Evolutionary conservation across 2,888 invertebrate genomes (phyloP).

Genomic region (Rambutsinella grinnellia): DNA sequence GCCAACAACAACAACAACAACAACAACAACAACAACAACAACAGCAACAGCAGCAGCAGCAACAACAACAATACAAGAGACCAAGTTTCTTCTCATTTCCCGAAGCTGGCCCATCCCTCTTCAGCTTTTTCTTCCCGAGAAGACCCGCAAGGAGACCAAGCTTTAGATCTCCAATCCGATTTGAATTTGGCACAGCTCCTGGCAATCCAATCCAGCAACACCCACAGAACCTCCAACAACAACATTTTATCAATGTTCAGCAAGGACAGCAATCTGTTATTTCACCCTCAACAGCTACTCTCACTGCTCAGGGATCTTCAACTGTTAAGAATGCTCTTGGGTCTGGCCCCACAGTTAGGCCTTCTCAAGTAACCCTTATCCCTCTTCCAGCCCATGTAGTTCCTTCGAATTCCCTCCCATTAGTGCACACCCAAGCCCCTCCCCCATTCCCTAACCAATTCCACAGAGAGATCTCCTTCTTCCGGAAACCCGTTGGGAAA

Average conservation of each 20-base stretch:
- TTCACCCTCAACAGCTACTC: conserved; percentile 23
- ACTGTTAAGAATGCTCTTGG: conserved; percentile 20
- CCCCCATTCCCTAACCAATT: conserved; percentile 28
- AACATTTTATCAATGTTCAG: conserved; percentile 32
- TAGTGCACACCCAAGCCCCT: conserved; percentile 9
- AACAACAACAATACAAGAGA: conserved; percentile 10
- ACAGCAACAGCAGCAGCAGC: conserved; percentile 9
- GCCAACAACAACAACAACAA: neutral
- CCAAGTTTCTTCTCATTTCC: conserved; percentile 41
- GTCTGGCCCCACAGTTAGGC: conserved; percentile 2
- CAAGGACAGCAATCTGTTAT: conserved; percentile 19
- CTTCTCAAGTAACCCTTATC: conserved; percentile 9
- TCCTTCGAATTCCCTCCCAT: neutral
- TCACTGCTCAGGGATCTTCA: conserved; percentile 1
- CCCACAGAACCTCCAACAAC: conserved; percentile 14
- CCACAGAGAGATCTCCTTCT: conserved; percentile 37
- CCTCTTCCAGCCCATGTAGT: neutral
- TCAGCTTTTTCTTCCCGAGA: conserved; percentile 42
- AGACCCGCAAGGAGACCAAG: conserved; percentile 28
- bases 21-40: conserved; percentile 2
- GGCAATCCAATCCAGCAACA: conserved; percentile 24
- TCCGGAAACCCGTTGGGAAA: conserved; percentile 39
- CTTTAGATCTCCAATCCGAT: conserved; percentile 41
- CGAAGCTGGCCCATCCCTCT: conserved; percentile 43
- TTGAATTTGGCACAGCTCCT: conserved; percentile 17